These are phyloP conservation scores for Laticauda laticaudata DNA, from an alignment of 2,113 vertebrate genomes.

Conservation along the genomic window DNA sequence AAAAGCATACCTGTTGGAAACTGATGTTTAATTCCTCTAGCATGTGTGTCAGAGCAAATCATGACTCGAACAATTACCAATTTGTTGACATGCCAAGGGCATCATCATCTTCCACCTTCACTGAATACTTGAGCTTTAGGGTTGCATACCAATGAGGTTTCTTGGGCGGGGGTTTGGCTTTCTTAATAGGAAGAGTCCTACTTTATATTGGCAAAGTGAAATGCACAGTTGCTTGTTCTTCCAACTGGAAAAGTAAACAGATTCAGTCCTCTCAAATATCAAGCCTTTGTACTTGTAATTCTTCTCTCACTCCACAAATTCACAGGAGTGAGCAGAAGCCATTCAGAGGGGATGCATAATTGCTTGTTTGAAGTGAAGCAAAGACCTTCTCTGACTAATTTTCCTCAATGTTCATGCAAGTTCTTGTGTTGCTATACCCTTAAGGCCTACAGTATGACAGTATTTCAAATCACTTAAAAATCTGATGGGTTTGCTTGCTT, in stretches of 20 bases:
- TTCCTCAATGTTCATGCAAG: not conserved
- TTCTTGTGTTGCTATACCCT: not conserved
- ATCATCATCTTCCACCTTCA: constrained; percentile 5
- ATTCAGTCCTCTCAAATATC: not conserved
- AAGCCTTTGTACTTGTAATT: not conserved
- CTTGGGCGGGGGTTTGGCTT: not conserved
- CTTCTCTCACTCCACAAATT: not conserved
- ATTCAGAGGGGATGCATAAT: not conserved
- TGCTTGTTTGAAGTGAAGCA: not conserved
- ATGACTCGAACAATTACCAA: constrained; percentile 25
- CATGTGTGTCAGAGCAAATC: not conserved
- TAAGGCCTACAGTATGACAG: not conserved
- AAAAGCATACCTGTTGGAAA: constrained; percentile 24
- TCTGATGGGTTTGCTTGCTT: not conserved
- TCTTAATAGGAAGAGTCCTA: not conserved
- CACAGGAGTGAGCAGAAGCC: not conserved
- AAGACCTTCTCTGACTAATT: not conserved
- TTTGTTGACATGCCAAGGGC: constrained; percentile 37
- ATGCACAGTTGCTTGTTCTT: not conserved
- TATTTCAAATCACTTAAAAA: not conserved
- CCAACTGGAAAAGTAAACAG: not conserved
- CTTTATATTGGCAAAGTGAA: constrained; percentile 1
- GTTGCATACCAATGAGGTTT: constrained; percentile 10
- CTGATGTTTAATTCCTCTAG: not conserved
- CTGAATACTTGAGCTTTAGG: constrained; percentile 16